phyloP scores from a whole-genome alignment of 2,888 invertebrate genomes.

The Mythimna vitellina region DNA sequence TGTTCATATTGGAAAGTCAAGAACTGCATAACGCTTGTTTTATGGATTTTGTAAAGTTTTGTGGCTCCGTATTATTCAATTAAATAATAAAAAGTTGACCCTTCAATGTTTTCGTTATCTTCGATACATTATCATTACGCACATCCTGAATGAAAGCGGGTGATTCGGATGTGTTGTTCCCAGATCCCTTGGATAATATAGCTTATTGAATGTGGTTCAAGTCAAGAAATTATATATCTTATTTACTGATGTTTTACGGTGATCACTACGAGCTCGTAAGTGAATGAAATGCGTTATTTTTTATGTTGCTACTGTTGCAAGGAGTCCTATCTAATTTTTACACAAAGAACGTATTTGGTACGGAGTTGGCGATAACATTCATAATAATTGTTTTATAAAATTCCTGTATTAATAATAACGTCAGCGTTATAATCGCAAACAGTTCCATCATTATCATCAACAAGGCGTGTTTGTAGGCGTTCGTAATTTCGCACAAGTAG shows the following conservation, averaged over 20 bases:
- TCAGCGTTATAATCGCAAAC: conserved; percentile 12
- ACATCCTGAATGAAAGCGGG: conserved; percentile 53
- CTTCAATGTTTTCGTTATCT: conserved; percentile 29
- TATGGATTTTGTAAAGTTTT: neutral
- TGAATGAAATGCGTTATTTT: neutral
- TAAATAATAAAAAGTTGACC: conserved; percentile 27
- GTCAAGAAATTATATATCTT: conserved; percentile 7
- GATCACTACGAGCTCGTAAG: neutral
- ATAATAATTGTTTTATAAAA: neutral
- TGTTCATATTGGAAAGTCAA: neutral
- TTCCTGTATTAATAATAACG: neutral
- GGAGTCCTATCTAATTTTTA: neutral
- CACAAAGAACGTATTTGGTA: neutral
- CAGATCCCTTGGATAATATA: conserved; percentile 48
- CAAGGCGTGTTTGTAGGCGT: conserved; percentile 28
- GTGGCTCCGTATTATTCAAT: conserved; percentile 18
- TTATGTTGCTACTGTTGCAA: neutral
- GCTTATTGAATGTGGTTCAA: conserved; percentile 35
- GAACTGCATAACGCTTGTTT: neutral
- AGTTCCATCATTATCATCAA: conserved; percentile 37
- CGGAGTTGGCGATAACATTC: neutral
- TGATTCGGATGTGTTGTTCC: conserved; percentile 51
- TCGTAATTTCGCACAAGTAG: conserved; percentile 1
- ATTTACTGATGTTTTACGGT: neutral
- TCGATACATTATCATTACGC: conserved; percentile 40